These are phyloP conservation scores for Drosophila colorata DNA, from an alignment of 2,888 invertebrate genomes.

Conservation along the genomic window DNA sequence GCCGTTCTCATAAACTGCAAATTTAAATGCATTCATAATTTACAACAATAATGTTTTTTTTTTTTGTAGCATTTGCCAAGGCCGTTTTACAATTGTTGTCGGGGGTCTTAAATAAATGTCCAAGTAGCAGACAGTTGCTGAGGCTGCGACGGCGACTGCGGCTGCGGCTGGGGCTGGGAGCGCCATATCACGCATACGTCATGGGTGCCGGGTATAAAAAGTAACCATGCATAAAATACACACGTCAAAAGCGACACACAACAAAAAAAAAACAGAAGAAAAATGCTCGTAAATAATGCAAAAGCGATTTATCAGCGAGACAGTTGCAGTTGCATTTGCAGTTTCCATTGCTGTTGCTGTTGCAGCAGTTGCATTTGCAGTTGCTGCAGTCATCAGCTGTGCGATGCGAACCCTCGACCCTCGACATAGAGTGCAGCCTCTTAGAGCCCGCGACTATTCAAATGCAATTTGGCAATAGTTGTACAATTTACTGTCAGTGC, in stretches of 20 bases:
- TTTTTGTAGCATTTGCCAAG: slow-evolving; percentile 34
- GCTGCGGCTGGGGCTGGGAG: slow-evolving; percentile 6
- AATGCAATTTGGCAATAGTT: slow-evolving; percentile 69
- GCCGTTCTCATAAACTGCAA: slow-evolving; percentile 44
- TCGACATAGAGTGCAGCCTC: slow-evolving; percentile 7
- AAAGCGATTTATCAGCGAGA: slow-evolving; percentile 65
- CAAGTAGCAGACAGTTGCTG: slow-evolving; percentile 17
- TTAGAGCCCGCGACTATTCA: slow-evolving; percentile 48
- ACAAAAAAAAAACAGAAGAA: slow-evolving; percentile 1
- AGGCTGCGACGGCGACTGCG: background rate
- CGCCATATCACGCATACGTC: slow-evolving; percentile 70
- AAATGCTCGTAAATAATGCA: slow-evolving; percentile 62
- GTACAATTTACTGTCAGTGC: slow-evolving; percentile 23
- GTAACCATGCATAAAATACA: slow-evolving; percentile 56
- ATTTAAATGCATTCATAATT: slow-evolving; percentile 51
- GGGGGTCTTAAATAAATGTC: slow-evolving; percentile 12
- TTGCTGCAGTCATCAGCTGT: slow-evolving; percentile 24
- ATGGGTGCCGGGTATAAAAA: slow-evolving; percentile 66
- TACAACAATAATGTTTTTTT: slow-evolving; percentile 12
- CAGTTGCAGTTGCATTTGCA: slow-evolving; percentile 45
- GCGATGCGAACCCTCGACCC: slow-evolving; percentile 23
- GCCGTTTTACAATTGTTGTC: slow-evolving; percentile 40
- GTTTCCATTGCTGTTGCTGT: slow-evolving; percentile 8
- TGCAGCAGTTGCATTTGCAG: slow-evolving; percentile 27
- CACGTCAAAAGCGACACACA: slow-evolving; percentile 24